These are phyloP conservation scores for Ranitomeya variabilis DNA, from an alignment of 2,113 vertebrate species.

Conservation along the genomic window DNA sequence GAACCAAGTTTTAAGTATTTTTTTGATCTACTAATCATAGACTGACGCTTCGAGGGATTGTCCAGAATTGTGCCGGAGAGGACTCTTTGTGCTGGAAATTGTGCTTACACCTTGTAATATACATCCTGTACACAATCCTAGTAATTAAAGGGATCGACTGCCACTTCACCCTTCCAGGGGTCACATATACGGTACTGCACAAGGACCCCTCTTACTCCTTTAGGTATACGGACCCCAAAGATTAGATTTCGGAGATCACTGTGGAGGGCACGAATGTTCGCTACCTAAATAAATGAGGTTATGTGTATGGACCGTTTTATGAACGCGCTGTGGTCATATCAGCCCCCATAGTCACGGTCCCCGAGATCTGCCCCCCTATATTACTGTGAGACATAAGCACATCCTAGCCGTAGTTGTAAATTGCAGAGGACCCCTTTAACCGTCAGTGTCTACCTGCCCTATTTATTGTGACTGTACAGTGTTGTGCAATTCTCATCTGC, in stretches of 20 bases:
- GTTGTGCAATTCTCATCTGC: slow-evolving; percentile 41
- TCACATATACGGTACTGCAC: neutral
- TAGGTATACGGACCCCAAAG: neutral
- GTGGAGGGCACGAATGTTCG: neutral
- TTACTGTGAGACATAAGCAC: neutral
- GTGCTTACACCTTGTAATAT: neutral
- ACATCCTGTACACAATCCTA: neutral
- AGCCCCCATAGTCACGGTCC: neutral
- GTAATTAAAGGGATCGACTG: neutral
- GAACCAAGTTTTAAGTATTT: slow-evolving; percentile 37
- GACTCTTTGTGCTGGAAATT: neutral
- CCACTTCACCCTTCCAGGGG: neutral
- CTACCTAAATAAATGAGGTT: neutral
- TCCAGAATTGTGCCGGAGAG: neutral
- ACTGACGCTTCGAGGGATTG: neutral
- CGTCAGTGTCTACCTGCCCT: slow-evolving; percentile 10
- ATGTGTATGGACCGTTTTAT: neutral
- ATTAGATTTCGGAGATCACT: neutral
- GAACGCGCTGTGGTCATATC: neutral
- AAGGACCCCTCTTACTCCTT: neutral
- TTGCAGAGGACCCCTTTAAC: slow-evolving; percentile 6
- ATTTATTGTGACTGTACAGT: slow-evolving; percentile 58
- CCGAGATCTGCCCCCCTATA: neutral
- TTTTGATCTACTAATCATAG: slow-evolving; percentile 14
- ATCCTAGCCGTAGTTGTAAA: neutral